Evolutionary conservation across 2,888 invertebrate genomes (phyloP).

Genomic region (Agriotes lineatus): DNA sequence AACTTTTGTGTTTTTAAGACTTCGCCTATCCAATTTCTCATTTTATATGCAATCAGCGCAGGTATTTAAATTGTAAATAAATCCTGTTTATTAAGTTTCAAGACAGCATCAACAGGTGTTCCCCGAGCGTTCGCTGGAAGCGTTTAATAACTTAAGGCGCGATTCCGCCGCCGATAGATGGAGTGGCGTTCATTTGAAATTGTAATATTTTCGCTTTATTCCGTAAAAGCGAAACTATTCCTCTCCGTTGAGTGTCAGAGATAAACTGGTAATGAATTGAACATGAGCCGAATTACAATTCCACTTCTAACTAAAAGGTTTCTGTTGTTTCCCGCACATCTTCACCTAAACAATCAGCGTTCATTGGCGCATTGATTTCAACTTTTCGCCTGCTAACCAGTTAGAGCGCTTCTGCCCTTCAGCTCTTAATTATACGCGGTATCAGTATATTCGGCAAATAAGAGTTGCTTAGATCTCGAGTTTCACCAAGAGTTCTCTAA

Average conservation of each 20-base stretch:
- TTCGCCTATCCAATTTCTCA: too few species aligned
- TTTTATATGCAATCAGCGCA: too few species aligned
- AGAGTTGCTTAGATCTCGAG: background rate
- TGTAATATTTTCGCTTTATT: constrained; percentile 37
- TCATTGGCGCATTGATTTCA: constrained; percentile 31
- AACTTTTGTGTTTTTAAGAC: too few species aligned
- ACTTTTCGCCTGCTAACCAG: constrained; percentile 4
- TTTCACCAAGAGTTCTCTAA: constrained; percentile 19
- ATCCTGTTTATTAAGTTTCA: too few species aligned
- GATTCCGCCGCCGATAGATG: background rate
- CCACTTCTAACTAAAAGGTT: constrained; percentile 66
- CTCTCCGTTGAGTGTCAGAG: constrained; percentile 50
- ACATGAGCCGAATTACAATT: constrained; percentile 64
- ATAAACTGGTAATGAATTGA: constrained; percentile 66
- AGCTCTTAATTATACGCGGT: too few species aligned
- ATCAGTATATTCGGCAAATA: too few species aligned
- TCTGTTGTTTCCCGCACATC: constrained; percentile 62
- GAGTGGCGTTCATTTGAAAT: constrained; percentile 32
- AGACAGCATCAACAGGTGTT: too few species aligned
- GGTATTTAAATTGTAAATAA: too few species aligned
- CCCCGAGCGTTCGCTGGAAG: too few species aligned
- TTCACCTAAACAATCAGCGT: constrained; percentile 47
- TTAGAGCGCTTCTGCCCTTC: background rate
- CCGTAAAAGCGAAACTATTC: constrained; percentile 38
- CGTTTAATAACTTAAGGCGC: background rate